phyloP scores from a whole-genome alignment of 2,797 vertebrate species.

The Phalloptychus januarius region DNA sequence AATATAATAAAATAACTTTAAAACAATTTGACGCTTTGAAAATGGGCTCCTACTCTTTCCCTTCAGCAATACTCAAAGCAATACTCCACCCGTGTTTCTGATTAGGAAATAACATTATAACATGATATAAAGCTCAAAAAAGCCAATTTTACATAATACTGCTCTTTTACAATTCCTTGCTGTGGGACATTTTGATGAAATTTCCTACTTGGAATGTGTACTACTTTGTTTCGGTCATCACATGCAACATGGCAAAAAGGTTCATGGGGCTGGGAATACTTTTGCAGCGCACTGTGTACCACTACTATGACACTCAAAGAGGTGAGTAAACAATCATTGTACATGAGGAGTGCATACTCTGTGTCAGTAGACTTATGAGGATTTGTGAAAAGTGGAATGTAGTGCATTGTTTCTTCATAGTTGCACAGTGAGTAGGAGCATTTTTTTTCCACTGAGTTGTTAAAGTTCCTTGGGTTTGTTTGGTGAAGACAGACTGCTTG shows the following conservation, averaged over 20 bases:
- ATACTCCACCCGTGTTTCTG: too few species aligned
- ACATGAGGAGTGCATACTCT: conserved; percentile 59
- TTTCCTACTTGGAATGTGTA: not conserved
- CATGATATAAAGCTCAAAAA: too few species aligned
- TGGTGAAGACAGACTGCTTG: conserved; percentile 43
- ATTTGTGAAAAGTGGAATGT: conserved; percentile 56
- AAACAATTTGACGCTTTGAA: too few species aligned
- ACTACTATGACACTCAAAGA: conserved; percentile 5
- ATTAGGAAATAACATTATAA: too few species aligned
- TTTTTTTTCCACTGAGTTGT: conserved; percentile 60
- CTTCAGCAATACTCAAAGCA: too few species aligned
- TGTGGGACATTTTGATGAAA: not conserved
- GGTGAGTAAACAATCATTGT: conserved; percentile 39
- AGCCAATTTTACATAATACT: too few species aligned
- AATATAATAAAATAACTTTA: too few species aligned
- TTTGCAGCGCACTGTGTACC: not conserved
- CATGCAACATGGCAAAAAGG: not conserved
- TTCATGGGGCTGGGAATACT: not conserved
- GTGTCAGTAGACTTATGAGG: conserved; percentile 50
- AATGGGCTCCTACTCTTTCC: too few species aligned
- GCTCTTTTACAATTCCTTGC: not conserved
- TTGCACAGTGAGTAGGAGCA: conserved; percentile 58
- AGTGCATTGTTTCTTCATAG: conserved; percentile 50
- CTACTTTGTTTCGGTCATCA: not conserved
- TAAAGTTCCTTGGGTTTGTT: conserved; percentile 47